phyloP scores from a whole-genome alignment of 2,113 vertebrate genomes.

The human (Homo sapiens) region DNA sequence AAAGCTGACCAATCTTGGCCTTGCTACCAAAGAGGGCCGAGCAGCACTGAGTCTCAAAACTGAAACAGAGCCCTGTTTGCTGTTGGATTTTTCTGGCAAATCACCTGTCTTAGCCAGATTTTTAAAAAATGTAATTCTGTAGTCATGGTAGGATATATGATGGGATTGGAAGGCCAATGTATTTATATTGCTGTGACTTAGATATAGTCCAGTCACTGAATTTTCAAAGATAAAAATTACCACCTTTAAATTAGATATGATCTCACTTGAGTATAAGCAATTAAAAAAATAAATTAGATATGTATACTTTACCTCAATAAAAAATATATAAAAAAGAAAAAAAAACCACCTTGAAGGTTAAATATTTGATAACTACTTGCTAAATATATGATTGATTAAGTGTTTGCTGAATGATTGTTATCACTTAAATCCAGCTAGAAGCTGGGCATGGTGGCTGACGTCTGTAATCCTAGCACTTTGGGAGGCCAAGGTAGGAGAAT shows the following conservation, averaged over 20 bases:
- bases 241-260: neutral
- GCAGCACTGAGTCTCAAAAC: neutral
- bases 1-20: neutral
- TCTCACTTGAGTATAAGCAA: too few relatives aligned
- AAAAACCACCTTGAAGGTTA: neutral
- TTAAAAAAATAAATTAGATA: too few relatives aligned
- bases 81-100: neutral
- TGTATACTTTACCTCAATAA: too few relatives aligned
- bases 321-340: too few relatives aligned
- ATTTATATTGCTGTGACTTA: neutral
- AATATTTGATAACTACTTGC: neutral
- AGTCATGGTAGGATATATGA: neutral
- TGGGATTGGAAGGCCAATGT: neutral
- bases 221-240: conserved; percentile 34
- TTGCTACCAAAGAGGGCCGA: neutral
- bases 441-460: too few relatives aligned
- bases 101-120: neutral
- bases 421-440: neutral
- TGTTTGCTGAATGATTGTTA: neutral
- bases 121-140: neutral
- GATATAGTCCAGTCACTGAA: neutral
- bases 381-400: neutral
- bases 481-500: too few relatives aligned
- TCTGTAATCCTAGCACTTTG: too few relatives aligned
- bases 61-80: neutral